Percentiles rank a stretch among this genome's conserved stretches.
These are phyloP conservation scores for Podarcis muralis DNA, from an alignment of 2,113 vertebrate genomes.

Conservation along the genomic window DNA sequence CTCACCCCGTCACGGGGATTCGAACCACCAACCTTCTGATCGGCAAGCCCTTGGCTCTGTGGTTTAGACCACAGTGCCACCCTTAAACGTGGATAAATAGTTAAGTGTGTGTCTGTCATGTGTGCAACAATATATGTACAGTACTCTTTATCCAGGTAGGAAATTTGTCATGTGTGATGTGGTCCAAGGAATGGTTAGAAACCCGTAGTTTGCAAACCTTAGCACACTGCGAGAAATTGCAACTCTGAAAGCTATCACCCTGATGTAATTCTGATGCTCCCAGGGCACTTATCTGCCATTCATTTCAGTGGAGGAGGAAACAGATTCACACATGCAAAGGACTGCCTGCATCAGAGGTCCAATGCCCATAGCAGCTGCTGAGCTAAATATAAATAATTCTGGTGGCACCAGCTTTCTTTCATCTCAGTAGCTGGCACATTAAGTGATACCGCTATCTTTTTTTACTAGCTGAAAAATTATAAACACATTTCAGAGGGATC, in stretches of 20 bases:
- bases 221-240: neutral
- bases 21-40: too few species aligned
- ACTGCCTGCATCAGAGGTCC: neutral
- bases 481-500: neutral
- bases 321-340: neutral
- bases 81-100: neutral
- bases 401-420: neutral
- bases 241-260: neutral
- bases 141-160: neutral
- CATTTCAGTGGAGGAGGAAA: neutral
- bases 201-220: neutral
- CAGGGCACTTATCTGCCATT: neutral
- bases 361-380: neutral
- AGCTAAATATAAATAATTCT: neutral
- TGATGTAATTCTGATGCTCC: neutral
- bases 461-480: neutral
- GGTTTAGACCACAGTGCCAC: too few species aligned
- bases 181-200: neutral
- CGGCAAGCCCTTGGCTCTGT: too few species aligned
- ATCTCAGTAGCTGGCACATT: neutral
- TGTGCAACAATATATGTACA: neutral
- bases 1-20: too few species aligned
- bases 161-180: neutral
- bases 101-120: too few species aligned
- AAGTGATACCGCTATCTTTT: neutral